These are phyloP conservation scores for Pachyramphus minor DNA, from an alignment of 2,113 vertebrate genomes.

Conservation along the genomic window DNA sequence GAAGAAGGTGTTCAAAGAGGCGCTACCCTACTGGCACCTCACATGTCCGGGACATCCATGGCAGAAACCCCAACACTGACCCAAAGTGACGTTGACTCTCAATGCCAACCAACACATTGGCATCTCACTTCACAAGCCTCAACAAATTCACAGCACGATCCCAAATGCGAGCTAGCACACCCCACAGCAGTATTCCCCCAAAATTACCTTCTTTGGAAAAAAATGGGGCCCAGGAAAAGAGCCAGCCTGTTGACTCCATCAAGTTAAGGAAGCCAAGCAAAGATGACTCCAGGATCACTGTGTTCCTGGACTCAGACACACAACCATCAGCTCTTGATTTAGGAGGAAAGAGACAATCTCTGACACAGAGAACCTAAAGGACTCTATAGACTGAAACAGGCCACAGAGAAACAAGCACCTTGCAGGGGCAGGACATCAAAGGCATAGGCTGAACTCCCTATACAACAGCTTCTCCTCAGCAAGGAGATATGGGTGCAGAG, in stretches of 20 bases:
- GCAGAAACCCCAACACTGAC: neutral
- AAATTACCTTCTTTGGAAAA: neutral
- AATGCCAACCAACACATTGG: fast-evolving
- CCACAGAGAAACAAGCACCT: neutral
- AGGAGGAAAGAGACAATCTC: neutral
- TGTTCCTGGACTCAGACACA: neutral
- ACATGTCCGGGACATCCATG: fast-evolving
- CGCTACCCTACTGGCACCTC: neutral
- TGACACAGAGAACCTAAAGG: neutral
- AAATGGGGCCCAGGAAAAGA: neutral
- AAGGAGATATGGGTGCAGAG: fast-evolving
- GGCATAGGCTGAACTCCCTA: neutral
- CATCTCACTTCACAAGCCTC: neutral
- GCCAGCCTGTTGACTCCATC: neutral
- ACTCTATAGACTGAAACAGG: neutral
- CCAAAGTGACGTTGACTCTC: neutral
- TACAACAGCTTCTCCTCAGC: neutral
- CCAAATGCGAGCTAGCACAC: neutral
- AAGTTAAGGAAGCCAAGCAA: neutral
- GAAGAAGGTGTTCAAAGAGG: neutral
- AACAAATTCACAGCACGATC: neutral
- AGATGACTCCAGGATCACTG: neutral
- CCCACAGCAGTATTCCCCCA: neutral
- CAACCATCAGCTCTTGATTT: neutral
- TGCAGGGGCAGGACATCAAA: neutral